Conservation (phyloP, 1,140 invertebrate genomes). For the Polypedilum vanderplanki region DNA sequence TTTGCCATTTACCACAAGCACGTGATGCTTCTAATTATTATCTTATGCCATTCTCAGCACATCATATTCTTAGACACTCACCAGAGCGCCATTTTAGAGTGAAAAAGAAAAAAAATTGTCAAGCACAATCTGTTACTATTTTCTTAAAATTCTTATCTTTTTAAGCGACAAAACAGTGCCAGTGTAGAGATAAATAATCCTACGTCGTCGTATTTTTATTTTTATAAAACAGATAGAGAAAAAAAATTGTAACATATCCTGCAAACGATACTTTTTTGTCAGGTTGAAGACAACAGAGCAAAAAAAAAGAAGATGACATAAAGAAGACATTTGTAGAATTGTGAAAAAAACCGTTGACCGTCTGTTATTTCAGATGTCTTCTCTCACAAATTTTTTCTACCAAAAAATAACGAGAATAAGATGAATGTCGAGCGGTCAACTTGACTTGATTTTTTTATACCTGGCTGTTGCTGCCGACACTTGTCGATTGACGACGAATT, state of each 20-base stretch:
- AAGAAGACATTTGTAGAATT: not conserved
- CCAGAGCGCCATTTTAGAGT: not conserved
- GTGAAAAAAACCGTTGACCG: slow-evolving; percentile 17
- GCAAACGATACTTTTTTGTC: slow-evolving; percentile 24
- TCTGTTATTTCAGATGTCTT: slow-evolving; percentile 26
- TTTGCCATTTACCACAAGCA: not conserved
- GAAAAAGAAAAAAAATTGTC: not conserved
- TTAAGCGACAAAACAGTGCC: not conserved
- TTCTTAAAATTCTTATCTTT: slow-evolving; percentile 12
- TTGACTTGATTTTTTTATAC: not conserved
- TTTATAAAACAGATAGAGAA: not conserved
- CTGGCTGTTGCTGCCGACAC: not conserved
- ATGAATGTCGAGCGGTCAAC: not conserved
- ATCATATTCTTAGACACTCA: not conserved
- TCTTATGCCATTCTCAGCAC: not conserved
- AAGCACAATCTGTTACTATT: slow-evolving; percentile 5
- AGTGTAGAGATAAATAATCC: not conserved
- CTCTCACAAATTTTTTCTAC: not conserved
- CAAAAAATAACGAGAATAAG: not conserved
- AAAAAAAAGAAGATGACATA: not conserved
- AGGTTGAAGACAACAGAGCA: not conserved
- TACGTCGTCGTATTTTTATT: not conserved
- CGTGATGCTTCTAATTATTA: not conserved
- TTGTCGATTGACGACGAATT: slow-evolving; percentile 11
- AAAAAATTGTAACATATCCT: slow-evolving; percentile 23